phyloP scores from a whole-genome alignment of 2,113 vertebrate genomes.

The Cacatua alba region DNA sequence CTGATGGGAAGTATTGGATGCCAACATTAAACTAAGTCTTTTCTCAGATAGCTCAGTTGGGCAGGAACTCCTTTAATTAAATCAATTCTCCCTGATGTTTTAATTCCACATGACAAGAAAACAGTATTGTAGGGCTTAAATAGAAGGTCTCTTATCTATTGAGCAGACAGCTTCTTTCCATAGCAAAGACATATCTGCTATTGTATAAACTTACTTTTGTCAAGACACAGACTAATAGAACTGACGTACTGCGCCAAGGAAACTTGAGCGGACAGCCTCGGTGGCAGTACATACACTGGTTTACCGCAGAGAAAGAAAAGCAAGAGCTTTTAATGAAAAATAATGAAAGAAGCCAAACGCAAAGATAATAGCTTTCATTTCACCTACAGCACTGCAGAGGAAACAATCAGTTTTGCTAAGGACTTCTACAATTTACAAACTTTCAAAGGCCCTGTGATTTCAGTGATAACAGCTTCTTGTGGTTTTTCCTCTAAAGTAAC shows the following conservation, averaged over 20 bases:
- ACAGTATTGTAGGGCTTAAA: neutral
- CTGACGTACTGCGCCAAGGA: neutral
- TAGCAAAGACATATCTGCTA: neutral
- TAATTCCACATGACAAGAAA: neutral
- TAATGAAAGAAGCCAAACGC: neutral
- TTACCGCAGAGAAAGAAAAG: neutral
- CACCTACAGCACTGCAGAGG: neutral
- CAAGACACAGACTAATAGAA: slow-evolving; percentile 3
- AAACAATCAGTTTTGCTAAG: neutral
- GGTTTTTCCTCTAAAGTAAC: neutral
- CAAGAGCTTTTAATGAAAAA: neutral
- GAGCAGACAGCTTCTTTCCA: neutral
- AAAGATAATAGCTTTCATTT: neutral
- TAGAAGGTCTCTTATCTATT: neutral
- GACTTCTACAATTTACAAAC: neutral
- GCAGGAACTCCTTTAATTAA: neutral
- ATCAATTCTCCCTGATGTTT: neutral
- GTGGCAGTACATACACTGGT: neutral
- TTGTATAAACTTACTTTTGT: neutral
- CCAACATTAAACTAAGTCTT: neutral
- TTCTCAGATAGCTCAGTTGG: neutral
- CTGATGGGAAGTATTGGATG: neutral
- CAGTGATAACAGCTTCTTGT: neutral
- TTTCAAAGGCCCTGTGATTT: neutral
- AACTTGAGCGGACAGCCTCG: neutral